Conservation (phyloP, 2,888 invertebrate genomes). For the Spatulosminthurus flaviceps region DNA sequence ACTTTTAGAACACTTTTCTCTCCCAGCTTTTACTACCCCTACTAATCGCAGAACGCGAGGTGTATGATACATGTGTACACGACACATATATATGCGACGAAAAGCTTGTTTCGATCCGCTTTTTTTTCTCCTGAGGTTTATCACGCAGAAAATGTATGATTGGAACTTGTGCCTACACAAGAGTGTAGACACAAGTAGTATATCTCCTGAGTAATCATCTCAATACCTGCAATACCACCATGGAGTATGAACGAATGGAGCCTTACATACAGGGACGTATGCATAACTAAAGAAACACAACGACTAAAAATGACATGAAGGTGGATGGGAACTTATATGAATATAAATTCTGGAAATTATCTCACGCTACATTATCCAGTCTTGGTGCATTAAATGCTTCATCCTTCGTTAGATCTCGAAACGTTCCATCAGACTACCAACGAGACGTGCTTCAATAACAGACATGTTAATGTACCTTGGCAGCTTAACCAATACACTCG, state of each 20-base stretch:
- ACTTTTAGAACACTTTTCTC: not conserved
- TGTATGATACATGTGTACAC: too few species aligned
- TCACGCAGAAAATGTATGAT: conserved; percentile 14
- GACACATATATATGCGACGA: not conserved
- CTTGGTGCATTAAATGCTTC: conserved; percentile 33
- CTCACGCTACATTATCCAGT: conserved; percentile 44
- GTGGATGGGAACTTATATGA: conserved; percentile 16
- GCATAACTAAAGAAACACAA: too few species aligned
- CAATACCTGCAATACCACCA: not conserved
- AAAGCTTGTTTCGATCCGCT: not conserved
- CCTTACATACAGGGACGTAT: too few species aligned
- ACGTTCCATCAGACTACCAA: conserved; percentile 26
- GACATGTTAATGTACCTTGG: conserved; percentile 18
- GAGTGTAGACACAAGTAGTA: not conserved
- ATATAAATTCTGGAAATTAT: conserved; percentile 41
- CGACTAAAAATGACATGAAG: not conserved
- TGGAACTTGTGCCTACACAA: not conserved
- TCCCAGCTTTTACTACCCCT: not conserved
- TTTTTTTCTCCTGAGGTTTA: not conserved
- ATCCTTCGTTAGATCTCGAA: conserved; percentile 10
- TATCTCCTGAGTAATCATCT: not conserved
- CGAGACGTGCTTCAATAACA: conserved; percentile 1
- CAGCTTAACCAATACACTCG: not conserved
- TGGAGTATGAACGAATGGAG: not conserved
- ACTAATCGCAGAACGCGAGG: not conserved